phyloP scores from a whole-genome alignment of 1,140 invertebrate species.

The Hycleus cichorii region DNA sequence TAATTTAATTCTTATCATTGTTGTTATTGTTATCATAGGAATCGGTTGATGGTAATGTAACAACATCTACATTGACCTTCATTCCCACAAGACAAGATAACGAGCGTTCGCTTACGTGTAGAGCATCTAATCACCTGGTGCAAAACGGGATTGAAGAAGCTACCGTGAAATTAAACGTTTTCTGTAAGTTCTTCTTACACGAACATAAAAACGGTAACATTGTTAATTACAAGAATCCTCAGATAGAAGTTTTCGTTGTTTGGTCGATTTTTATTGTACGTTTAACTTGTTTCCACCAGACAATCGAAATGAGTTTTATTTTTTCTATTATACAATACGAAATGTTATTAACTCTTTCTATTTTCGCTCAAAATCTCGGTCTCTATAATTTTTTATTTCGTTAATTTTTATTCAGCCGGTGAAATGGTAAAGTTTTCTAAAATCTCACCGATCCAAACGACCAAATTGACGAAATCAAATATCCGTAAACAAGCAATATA shows the following conservation, averaged over 20 bases:
- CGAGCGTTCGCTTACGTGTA: slow-evolving; percentile 67
- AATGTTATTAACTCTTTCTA: neutral
- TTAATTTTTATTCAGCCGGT: too few relatives aligned
- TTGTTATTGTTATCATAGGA: slow-evolving; percentile 45
- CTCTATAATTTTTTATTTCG: too few relatives aligned
- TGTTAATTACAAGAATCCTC: slow-evolving; percentile 19
- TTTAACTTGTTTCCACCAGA: neutral
- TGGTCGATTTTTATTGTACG: slow-evolving; percentile 1
- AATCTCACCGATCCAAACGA: too few relatives aligned
- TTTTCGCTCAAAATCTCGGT: neutral
- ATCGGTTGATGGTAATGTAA: slow-evolving; percentile 70
- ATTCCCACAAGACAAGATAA: slow-evolving; percentile 69
- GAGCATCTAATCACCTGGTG: slow-evolving; percentile 70
- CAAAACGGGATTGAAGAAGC: slow-evolving; percentile 65
- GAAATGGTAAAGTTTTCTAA: too few relatives aligned
- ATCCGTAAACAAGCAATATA: slow-evolving; percentile 24
- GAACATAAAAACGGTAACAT: slow-evolving; percentile 17
- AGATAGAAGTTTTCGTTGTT: slow-evolving; percentile 4
- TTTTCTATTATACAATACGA: neutral
- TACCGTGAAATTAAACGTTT: slow-evolving; percentile 71
- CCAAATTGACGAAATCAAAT: slow-evolving; percentile 13
- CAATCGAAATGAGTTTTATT: neutral
- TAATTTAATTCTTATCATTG: neutral
- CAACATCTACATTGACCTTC: slow-evolving; percentile 66
- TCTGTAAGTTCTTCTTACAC: slow-evolving; percentile 58